These are phyloP conservation scores for Cheilosia impressa DNA, from an alignment of 2,888 invertebrate genomes.

Conservation along the genomic window DNA sequence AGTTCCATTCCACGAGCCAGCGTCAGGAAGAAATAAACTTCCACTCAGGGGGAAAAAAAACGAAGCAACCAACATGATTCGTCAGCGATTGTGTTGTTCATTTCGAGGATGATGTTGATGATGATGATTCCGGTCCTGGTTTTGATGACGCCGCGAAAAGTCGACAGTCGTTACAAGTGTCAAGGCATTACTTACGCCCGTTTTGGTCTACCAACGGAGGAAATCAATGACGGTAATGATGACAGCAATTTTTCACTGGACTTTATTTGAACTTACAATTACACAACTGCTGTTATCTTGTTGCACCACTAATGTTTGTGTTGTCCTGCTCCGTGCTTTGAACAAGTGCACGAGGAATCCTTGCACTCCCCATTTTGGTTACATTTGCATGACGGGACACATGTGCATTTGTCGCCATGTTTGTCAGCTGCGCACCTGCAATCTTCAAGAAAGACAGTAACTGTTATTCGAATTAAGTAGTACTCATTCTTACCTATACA, in stretches of 20 bases:
- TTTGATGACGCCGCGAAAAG: slow-evolving; percentile 66
- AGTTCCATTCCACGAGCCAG: slow-evolving; percentile 14
- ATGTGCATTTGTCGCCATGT: slow-evolving; percentile 24
- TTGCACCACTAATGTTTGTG: slow-evolving; percentile 3
- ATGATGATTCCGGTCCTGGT: slow-evolving; percentile 51
- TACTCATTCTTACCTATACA: background rate
- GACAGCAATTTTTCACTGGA: slow-evolving; percentile 6
- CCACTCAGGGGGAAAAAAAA: background rate
- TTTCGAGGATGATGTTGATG: slow-evolving; percentile 58
- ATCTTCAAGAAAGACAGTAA: background rate
- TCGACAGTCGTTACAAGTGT: slow-evolving; percentile 47
- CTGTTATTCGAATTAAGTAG: background rate
- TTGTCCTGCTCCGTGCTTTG: slow-evolving; percentile 20
- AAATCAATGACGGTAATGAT: slow-evolving; percentile 19
- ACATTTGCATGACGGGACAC: slow-evolving; percentile 24
- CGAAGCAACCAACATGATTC: slow-evolving; percentile 45
- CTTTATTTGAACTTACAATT: no score
- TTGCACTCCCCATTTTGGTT: slow-evolving; percentile 3
- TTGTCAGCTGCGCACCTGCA: slow-evolving; percentile 27
- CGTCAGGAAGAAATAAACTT: slow-evolving; percentile 57
- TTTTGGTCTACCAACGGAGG: slow-evolving; percentile 4
- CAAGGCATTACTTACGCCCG: slow-evolving; percentile 40
- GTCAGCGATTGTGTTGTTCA: slow-evolving; percentile 67
- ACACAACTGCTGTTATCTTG: background rate
- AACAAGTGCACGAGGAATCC: slow-evolving; percentile 1